Evolutionary conservation across 2,888 invertebrate genomes (phyloP), one percentile per base, ranked within the genome.

Genomic region (Hypercompe scribonia): DNA sequence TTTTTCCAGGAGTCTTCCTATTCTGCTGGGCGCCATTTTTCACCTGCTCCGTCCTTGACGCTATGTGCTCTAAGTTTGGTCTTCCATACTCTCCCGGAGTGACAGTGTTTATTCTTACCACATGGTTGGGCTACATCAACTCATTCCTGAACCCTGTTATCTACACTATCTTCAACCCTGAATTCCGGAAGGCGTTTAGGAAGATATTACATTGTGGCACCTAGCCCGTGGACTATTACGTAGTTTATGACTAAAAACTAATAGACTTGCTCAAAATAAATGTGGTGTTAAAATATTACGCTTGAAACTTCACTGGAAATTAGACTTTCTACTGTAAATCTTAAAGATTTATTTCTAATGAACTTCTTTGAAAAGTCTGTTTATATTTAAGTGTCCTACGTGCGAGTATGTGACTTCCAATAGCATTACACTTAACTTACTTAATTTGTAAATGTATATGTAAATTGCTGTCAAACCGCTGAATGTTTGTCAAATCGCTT

Each of bases 1-100:
- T 83, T n/a, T 83, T 88, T 96, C 28, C 96, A 99, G 99, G 99
- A 84, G 99, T 99, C 15, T 99, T 99, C 94, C 97, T 99, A 65
- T 97, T 99, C 89, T 99, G 99, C 95, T 99, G 99, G 99, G 98
- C 99, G 78, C 99, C 99, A 68, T 99, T 99, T 96, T 99, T 99
- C 97, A 98, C 99, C 13, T 99, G 99, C 96, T 99, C 99, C 93
- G 99, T 99, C 78, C 97, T 99, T 96, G 99, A 99, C 92, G 99
- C 99, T 2, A 97, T 99, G 92, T 99, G 99, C 96, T 97, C 98
- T 86, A 98, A 99, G 93, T 96, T 98, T 84, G 97, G 96, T 63
- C 96, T 97, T 81, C 96, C 97, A 80, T 98, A 98, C 92, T 97
- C 97, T 76, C 98, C 99, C 0, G 97, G 99, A 50, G 97, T 99